Percentiles rank a stretch among this genome's conserved stretches.
These are phyloP conservation scores for Xestia sexstrigata DNA, from an alignment of 2,888 invertebrate species.

Conservation along the genomic window DNA sequence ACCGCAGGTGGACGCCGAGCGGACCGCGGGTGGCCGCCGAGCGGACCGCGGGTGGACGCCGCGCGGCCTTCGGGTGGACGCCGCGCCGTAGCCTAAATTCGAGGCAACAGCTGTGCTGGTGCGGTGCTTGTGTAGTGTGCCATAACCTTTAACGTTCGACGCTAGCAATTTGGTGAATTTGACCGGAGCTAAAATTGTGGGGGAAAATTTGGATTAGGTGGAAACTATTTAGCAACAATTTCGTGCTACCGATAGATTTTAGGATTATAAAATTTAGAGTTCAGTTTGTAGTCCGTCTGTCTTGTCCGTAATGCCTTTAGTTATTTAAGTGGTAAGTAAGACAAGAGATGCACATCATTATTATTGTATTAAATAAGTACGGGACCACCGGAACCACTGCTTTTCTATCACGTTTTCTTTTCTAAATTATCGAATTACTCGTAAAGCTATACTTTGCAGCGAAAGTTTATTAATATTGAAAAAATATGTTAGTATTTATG, in stretches of 20 bases:
- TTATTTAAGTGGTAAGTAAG: not conserved
- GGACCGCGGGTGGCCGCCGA: too few species aligned
- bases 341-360: not conserved
- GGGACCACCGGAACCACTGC: not conserved
- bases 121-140: too few species aligned
- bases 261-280: not conserved
- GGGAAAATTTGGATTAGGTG: not conserved
- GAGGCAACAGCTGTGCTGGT: too few species aligned
- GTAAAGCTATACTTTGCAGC: not conserved
- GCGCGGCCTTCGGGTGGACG: too few species aligned
- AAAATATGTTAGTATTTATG: not conserved
- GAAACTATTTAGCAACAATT: not conserved
- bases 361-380: not conserved
- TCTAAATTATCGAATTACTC: not conserved
- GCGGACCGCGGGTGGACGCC: too few species aligned
- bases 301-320: not conserved
- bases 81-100: too few species aligned
- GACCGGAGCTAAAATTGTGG: not conserved
- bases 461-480: not conserved
- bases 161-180: conserved; percentile 5
- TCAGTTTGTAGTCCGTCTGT: not conserved
- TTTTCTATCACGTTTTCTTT: not conserved
- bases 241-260: not conserved
- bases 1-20: too few species aligned
- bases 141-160: too few species aligned